Percentiles rank a stretch among this genome's conserved stretches.
These are phyloP conservation scores for Menura novaehollandiae DNA, from an alignment of 2,113 vertebrate genomes.

Conservation along the genomic window DNA sequence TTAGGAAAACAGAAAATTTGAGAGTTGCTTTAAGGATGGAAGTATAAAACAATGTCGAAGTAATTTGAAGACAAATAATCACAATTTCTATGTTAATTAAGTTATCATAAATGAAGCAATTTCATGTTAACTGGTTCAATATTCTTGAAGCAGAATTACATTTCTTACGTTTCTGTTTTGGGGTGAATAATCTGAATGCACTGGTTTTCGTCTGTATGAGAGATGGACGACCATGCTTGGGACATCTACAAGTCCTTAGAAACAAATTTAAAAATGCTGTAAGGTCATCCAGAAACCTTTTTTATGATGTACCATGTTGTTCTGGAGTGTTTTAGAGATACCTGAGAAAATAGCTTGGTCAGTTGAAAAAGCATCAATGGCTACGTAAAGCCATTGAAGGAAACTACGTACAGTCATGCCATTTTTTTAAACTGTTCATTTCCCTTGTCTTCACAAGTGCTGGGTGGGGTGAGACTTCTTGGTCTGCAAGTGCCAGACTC, in stretches of 20 bases:
- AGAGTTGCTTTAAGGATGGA: background rate
- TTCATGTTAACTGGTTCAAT: background rate
- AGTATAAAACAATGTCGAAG: background rate
- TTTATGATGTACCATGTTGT: background rate
- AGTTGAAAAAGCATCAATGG: background rate
- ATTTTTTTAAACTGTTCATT: background rate
- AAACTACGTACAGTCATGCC: accelerated
- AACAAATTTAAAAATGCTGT: background rate
- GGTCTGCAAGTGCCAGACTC: background rate
- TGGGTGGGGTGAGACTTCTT: background rate
- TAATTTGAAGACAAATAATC: background rate
- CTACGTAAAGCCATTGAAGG: background rate
- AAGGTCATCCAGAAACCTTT: background rate
- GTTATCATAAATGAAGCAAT: background rate
- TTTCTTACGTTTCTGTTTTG: background rate
- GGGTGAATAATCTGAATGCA: background rate
- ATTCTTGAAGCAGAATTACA: background rate
- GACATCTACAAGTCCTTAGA: background rate
- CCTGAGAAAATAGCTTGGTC: background rate
- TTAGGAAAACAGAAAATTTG: background rate
- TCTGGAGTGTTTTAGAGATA: background rate
- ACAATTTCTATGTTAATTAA: background rate
- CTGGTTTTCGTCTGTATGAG: accelerated
- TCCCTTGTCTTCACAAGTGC: background rate
- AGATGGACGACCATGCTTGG: background rate